Percentiles rank a stretch among this genome's conserved stretches.
phyloP scores from a whole-genome alignment of 1,140 invertebrate species.

The Cydia pomonella region DNA sequence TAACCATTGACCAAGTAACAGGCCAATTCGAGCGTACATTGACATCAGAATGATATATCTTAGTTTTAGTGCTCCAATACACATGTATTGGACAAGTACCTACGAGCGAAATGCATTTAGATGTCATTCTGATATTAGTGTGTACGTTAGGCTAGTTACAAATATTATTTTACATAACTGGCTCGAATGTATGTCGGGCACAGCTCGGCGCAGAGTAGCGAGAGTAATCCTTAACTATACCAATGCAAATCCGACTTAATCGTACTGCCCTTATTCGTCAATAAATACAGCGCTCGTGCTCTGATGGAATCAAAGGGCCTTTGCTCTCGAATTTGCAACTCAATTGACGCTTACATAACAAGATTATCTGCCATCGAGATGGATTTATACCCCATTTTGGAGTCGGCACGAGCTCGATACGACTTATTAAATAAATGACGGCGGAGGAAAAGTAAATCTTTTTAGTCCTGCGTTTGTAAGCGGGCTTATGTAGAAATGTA shows the following conservation, averaged over 20 bases:
- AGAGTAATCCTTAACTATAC: background rate
- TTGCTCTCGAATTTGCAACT: conserved; percentile 16
- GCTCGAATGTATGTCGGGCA: background rate
- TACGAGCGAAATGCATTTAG: no score
- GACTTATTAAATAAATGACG: conserved; percentile 5
- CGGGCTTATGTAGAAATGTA: background rate
- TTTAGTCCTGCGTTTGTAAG: background rate
- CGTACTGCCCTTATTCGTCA: background rate
- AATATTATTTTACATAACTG: background rate
- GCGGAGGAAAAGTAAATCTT: background rate
- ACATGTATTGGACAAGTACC: no score
- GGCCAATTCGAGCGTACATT: no score
- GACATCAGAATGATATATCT: no score
- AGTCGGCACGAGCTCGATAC: conserved; percentile 4
- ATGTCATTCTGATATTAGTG: no score
- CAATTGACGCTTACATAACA: conserved; percentile 10
- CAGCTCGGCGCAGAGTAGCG: background rate
- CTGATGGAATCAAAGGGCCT: conserved; percentile 6
- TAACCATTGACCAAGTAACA: no score
- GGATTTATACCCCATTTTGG: conserved; percentile 6
- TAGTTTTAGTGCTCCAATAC: no score
- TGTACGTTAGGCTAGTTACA: no score
- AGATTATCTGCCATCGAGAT: conserved; percentile 6
- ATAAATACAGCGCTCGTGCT: background rate
- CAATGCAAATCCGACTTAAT: background rate